phyloP scores from a whole-genome alignment of 2,888 invertebrate species.

The Eugnorisma glareosa region DNA sequence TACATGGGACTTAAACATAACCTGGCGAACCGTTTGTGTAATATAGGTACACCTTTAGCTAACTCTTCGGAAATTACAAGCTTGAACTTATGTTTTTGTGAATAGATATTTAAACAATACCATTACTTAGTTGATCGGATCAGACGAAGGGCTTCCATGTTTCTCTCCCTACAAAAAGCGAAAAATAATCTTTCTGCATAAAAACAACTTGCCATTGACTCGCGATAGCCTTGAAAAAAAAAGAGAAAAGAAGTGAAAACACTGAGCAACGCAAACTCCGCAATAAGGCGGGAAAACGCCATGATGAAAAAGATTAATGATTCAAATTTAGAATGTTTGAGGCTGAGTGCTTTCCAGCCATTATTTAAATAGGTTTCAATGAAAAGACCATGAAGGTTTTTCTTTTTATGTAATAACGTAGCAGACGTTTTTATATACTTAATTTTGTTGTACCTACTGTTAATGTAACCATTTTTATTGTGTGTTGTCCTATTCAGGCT shows the following conservation, averaged over 20 bases:
- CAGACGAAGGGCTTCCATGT: neutral
- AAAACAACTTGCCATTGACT: neutral
- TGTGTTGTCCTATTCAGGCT: too few species aligned
- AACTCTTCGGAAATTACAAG: too few species aligned
- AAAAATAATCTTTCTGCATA: neutral
- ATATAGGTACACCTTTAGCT: too few species aligned
- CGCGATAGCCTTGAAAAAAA: neutral
- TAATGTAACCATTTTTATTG: too few species aligned
- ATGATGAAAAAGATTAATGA: slow-evolving; percentile 29
- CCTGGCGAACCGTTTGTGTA: too few species aligned
- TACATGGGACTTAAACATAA: too few species aligned
- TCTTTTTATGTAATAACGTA: neutral
- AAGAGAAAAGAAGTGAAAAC: neutral
- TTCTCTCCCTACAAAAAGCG: neutral
- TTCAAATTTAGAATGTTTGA: slow-evolving; percentile 9
- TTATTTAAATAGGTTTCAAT: slow-evolving; percentile 5
- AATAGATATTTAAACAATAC: too few species aligned
- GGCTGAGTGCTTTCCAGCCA: slow-evolving; percentile 17
- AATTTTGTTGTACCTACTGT: too few species aligned
- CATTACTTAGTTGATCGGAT: neutral
- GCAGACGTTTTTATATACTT: too few species aligned
- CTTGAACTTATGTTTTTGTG: too few species aligned
- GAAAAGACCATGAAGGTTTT: neutral
- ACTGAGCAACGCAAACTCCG: neutral
- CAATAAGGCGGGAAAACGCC: neutral